Evolutionary conservation across 2,113 vertebrate species (phyloP).

Genomic region (Triplophysa dalaica): DNA sequence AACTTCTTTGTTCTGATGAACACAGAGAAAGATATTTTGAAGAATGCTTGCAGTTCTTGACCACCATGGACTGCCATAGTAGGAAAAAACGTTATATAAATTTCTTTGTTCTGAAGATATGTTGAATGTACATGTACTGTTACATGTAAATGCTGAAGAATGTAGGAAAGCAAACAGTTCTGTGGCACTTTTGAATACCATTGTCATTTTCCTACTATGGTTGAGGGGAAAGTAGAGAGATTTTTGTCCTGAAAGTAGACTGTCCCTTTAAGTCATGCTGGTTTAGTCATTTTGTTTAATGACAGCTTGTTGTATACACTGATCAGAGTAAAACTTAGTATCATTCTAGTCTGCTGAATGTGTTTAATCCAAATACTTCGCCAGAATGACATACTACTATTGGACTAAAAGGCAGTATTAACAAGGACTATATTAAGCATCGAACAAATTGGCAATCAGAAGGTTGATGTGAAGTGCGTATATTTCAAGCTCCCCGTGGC

Average conservation of each 20-base stretch:
- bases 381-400: constrained; percentile 31
- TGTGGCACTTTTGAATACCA: no score
- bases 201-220: no score
- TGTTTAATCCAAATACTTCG: constrained; percentile 19
- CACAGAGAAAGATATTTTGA: no score
- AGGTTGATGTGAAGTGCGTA: constrained; percentile 44
- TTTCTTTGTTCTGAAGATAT: no score
- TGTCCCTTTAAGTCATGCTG: background rate
- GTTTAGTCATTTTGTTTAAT: constrained; percentile 66
- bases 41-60: no score
- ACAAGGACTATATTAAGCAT: constrained; percentile 59
- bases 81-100: no score
- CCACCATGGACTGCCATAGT: no score
- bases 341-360: background rate
- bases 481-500: constrained; percentile 29
- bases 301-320: constrained; percentile 42
- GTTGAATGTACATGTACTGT: no score
- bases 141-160: no score
- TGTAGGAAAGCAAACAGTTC: no score
- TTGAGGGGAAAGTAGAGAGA: no score
- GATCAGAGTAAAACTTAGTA: background rate
- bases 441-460: constrained; percentile 54
- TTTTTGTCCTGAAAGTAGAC: background rate
- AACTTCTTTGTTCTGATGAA: no score
- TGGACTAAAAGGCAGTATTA: constrained; percentile 45